Percentiles rank a stretch among this genome's conserved stretches.
phyloP scores from a whole-genome alignment of 2,797 vertebrate genomes.

The Tarsius wallacei region DNA sequence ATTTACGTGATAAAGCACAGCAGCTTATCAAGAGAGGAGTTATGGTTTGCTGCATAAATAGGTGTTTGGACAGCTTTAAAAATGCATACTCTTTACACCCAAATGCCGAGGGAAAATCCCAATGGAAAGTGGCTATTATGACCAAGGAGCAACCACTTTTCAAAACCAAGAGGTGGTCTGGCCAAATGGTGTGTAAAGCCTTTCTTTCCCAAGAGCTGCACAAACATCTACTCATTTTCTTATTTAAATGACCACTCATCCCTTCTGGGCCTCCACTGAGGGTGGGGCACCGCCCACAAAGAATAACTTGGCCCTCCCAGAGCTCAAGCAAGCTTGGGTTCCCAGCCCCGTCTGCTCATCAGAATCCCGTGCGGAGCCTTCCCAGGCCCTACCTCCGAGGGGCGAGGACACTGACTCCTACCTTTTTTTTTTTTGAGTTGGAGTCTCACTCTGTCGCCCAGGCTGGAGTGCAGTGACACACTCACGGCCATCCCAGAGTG shows the following conservation, averaged over 20 bases:
- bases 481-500: too few relatives aligned
- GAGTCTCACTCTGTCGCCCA: too few relatives aligned
- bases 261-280: background rate
- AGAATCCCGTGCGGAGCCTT: background rate
- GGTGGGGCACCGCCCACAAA: background rate
- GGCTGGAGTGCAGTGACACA: too few relatives aligned
- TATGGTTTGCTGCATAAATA: conserved; percentile 78
- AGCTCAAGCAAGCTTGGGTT: background rate
- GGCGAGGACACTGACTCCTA: background rate
- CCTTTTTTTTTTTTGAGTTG: too few relatives aligned
- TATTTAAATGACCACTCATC: background rate
- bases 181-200: conserved; percentile 56
- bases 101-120: conserved; percentile 71
- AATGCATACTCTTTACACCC: conserved; percentile 72
- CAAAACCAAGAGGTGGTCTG: conserved; percentile 59
- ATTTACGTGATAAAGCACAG: conserved; percentile 77
- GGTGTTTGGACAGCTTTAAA: conserved; percentile 81
- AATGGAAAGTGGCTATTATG: conserved; percentile 43
- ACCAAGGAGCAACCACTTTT: conserved; percentile 77
- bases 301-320: background rate
- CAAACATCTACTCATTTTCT: conserved; percentile 3
- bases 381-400: background rate
- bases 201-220: background rate
- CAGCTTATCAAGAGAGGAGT: conserved; percentile 61
- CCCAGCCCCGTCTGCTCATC: background rate